These are phyloP conservation scores for Choreutis nemorana DNA, from an alignment of 2,888 invertebrate genomes.

Conservation along the genomic window DNA sequence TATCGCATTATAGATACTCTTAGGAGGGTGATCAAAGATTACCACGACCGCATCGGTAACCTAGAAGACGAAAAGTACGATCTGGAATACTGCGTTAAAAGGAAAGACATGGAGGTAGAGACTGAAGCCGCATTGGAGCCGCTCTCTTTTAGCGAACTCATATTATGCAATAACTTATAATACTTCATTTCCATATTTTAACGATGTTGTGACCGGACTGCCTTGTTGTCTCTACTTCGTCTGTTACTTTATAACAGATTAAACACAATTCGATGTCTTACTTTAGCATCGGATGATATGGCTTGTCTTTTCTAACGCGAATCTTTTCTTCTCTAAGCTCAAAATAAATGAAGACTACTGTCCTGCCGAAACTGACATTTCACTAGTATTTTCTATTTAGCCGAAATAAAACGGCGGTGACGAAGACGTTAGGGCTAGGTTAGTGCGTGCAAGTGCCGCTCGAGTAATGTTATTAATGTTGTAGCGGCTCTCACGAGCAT, in stretches of 20 bases:
- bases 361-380: conserved; percentile 39
- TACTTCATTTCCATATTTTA: conserved; percentile 41
- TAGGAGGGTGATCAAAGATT: conserved; percentile 80
- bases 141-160: conserved; percentile 49
- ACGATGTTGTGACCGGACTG: conserved; percentile 44
- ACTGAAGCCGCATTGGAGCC: conserved; percentile 34
- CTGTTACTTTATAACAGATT: conserved; percentile 43
- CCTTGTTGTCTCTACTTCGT: conserved; percentile 48
- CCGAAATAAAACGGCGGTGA: conserved; percentile 23
- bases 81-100: conserved; percentile 97
- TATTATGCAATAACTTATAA: conserved; percentile 51
- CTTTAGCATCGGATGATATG: no score
- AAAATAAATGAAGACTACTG: conserved; percentile 38
- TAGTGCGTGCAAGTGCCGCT: conserved; percentile 11
- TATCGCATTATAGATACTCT: conserved; percentile 83
- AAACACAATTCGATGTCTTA: no score
- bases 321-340: conserved; percentile 41
- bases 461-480: conserved; percentile 57
- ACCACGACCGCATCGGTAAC: conserved; percentile 86
- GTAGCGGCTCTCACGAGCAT: conserved; percentile 73
- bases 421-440: conserved; percentile 14
- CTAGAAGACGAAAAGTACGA: conserved; percentile 98
- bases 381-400: conserved; percentile 40
- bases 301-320: conserved; percentile 44
- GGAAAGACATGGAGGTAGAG: conserved; percentile 98